phyloP scores from a whole-genome alignment of 2,113 vertebrate species.

The Gambusia affinis region DNA sequence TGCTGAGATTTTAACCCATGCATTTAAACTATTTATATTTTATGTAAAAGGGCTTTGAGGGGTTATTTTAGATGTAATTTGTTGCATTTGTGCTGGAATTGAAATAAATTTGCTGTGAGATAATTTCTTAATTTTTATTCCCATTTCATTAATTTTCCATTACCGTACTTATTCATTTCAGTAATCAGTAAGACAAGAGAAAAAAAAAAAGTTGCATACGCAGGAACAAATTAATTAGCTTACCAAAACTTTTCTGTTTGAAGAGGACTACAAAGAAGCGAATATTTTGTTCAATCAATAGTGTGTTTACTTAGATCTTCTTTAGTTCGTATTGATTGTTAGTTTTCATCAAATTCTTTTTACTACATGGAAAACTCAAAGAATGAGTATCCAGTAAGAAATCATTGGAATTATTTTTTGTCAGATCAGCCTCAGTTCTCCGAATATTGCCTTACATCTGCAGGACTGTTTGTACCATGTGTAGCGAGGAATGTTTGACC shows the following conservation, averaged over 20 bases:
- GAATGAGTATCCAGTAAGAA: slow-evolving; percentile 1
- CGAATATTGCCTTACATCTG: slow-evolving; percentile 3
- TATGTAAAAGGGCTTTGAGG: neutral
- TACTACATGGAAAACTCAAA: neutral
- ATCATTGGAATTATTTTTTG: slow-evolving; percentile 9
- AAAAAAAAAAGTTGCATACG: too few species aligned
- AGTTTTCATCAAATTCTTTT: neutral
- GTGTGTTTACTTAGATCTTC: neutral
- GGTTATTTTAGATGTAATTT: neutral
- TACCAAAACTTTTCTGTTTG: neutral
- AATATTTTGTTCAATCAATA: neutral
- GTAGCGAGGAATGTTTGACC: slow-evolving; percentile 36
- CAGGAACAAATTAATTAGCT: too few species aligned
- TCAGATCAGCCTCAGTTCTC: slow-evolving; percentile 1
- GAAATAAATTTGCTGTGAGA: too few species aligned
- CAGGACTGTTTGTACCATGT: slow-evolving; percentile 17
- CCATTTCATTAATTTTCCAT: too few species aligned
- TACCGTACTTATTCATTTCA: too few species aligned
- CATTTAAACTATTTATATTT: neutral
- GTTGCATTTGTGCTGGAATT: too few species aligned
- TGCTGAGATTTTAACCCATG: neutral
- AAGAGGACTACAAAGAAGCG: too few species aligned
- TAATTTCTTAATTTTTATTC: neutral
- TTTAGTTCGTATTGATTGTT: neutral
- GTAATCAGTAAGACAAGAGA: too few species aligned